A percentile compares a stretch with the other conserved stretches of the same genome.
Evolutionary conservation across 2,113 vertebrate genomes (phyloP).

Genomic region (Python bivittatus): DNA sequence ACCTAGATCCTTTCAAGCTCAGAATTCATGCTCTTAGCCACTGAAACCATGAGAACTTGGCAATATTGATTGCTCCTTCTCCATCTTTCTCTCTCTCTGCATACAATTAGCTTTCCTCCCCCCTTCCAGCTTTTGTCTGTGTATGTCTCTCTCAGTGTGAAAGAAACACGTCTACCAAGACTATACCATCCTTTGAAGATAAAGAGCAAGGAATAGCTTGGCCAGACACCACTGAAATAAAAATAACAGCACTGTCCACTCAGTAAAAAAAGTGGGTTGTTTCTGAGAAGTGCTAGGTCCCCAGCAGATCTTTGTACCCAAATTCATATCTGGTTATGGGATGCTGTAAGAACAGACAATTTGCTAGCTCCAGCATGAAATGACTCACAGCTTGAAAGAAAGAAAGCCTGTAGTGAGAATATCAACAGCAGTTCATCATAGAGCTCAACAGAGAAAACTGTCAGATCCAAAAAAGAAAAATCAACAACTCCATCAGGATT

Average conservation of each 20-base stretch:
- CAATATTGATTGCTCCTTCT: neutral
- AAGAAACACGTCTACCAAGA: neutral
- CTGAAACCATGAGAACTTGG: neutral
- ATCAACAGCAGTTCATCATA: constrained; percentile 31
- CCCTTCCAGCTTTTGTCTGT: neutral
- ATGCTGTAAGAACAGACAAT: constrained; percentile 15
- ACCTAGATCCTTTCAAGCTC: neutral
- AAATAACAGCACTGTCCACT: neutral
- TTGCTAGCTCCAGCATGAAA: constrained; percentile 34
- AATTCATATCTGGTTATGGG: constrained; percentile 28
- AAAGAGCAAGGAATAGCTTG: constrained; percentile 27
- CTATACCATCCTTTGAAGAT: constrained; percentile 13
- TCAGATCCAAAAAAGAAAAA: constrained; percentile 4
- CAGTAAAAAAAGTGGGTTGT: neutral
- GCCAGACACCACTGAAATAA: constrained; percentile 1
- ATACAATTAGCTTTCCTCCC: neutral
- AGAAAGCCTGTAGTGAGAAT: neutral
- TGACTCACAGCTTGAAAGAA: constrained; percentile 3
- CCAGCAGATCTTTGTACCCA: neutral
- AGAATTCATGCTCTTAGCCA: neutral
- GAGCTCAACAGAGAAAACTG: constrained; percentile 24
- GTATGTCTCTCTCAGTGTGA: neutral
- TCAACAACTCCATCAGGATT: constrained; percentile 29
- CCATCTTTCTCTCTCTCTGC: neutral
- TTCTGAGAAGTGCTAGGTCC: constrained; percentile 11